Percentiles rank a stretch among this genome's conserved stretches.
Conservation (phyloP, 2,797 vertebrate species). For the Oreochromis mossambicus region DNA sequence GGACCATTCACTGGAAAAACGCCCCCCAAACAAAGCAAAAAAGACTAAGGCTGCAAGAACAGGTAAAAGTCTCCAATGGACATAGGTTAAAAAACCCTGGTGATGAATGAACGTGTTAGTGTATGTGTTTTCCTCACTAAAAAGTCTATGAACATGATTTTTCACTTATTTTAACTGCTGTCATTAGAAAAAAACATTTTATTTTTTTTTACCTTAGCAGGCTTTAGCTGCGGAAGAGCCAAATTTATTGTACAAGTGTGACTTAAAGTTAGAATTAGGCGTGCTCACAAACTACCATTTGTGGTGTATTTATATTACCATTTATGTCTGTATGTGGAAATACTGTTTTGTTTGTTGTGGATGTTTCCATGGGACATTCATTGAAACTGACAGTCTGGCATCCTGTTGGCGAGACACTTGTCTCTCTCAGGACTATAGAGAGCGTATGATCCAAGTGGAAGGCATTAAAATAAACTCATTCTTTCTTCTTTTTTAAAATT, state of each 20-base stretch:
- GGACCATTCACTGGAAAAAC: constrained; percentile 10
- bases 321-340: not conserved
- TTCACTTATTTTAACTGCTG: not conserved
- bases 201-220: not conserved
- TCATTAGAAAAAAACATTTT: not conserved
- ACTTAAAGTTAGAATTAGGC: not conserved
- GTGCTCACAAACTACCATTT: not conserved
- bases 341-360: constrained; percentile 31
- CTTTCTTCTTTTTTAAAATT: not conserved
- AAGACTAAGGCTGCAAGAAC: not conserved
- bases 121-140: not conserved
- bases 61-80: not conserved
- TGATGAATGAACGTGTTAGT: not conserved
- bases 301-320: not conserved
- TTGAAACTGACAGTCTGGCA: constrained; percentile 25
- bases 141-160: not conserved
- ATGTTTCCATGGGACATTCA: constrained; percentile 26
- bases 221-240: not conserved
- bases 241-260: not conserved
- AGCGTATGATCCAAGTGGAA: not conserved
- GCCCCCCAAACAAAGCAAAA: fast-evolving
- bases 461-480: not conserved
- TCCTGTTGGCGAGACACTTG: constrained; percentile 38
- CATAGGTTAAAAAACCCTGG: not conserved
- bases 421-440: constrained; percentile 9